Percentiles rank a stretch among this genome's conserved stretches.
Conservation (phyloP, 2,888 invertebrate species). For the Eupithecia insigniata region DNA sequence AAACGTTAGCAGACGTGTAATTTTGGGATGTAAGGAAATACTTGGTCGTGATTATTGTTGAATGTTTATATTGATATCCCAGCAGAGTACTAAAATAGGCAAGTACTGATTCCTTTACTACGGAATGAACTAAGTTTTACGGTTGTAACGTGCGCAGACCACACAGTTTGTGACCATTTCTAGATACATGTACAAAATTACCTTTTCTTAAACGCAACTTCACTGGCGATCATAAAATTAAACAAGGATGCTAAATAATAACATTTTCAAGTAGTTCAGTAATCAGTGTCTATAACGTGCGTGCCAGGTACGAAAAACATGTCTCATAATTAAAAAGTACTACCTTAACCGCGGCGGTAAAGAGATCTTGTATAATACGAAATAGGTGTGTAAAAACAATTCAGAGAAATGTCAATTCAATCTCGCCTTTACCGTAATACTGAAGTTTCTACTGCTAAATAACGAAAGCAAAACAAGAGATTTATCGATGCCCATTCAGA, state of each 20-base stretch:
- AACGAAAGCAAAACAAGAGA: neutral
- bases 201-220: neutral
- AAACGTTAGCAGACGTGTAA: conserved; percentile 22
- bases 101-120: neutral
- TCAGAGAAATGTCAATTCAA: neutral
- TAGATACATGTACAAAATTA: neutral
- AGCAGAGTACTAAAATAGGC: neutral
- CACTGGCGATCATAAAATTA: neutral
- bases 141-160: neutral
- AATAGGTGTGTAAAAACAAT: neutral
- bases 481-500: conserved; percentile 5
- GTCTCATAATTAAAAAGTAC: neutral
- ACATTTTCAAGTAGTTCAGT: neutral
- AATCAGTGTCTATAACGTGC: neutral
- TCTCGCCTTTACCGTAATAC: neutral
- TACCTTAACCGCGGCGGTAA: neutral
- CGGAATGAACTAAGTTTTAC: neutral
- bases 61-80: neutral
- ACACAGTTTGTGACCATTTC: neutral
- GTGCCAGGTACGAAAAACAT: neutral
- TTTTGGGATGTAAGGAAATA: neutral
- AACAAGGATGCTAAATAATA: neutral
- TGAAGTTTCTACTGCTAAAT: neutral
- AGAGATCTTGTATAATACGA: neutral
- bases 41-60: neutral